Evolutionary conservation across 2,797 vertebrate genomes (phyloP), one percentile per base, ranked within the genome.

Genomic region (Karalla daura): DNA sequence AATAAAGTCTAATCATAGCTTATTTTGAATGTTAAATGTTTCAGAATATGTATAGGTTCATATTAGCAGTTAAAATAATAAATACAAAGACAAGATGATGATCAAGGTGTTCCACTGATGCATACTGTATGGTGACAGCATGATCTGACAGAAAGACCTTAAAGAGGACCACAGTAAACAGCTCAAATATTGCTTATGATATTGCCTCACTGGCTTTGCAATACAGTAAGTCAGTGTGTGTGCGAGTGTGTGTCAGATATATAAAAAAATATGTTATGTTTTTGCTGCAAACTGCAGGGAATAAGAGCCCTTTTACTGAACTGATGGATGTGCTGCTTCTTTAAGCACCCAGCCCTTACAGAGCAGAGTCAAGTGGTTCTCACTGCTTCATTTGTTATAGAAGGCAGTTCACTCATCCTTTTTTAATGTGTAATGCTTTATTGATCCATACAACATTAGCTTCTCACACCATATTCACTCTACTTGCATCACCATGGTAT

Each of bases 381-480:
- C 33, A 30, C 18, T 6, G 63, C 37, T 50, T 61, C 45, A 43
- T 64, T 27, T 10, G 8, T 39, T 78, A 62, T 66, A 24, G 23
- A 56, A 69, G 20, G 14, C 13, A 28, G 25, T 61, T 55, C 55
- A 45, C 43, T 67, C 49, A 59, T 72, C 12, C 15, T 59, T 79
- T 67, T 75, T 64, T 58, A 50, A 76, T 60, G 30, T 49, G 35
- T 17, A 51, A 45, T 62, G 35, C 52, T 52, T 74, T 73, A 75
- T 74, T 72, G 56, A 80, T 71, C 44, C 35, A 51, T 44, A 14
- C 14, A 30, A 60, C 33, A 7, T 71, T 37, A 36, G 21, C 36
- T 43, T 65, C 32, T 70, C 28, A 32, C 55, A 44, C 30, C 20
- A 53, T 3, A 43, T 35, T 51, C n/a, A 32, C 45, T 44, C 13